Percentiles rank a stretch among this genome's conserved stretches.
These are phyloP conservation scores for Dendrophyllia cribrosa DNA, from an alignment of 64 coral and sea anemone species.

Conservation along the genomic window DNA sequence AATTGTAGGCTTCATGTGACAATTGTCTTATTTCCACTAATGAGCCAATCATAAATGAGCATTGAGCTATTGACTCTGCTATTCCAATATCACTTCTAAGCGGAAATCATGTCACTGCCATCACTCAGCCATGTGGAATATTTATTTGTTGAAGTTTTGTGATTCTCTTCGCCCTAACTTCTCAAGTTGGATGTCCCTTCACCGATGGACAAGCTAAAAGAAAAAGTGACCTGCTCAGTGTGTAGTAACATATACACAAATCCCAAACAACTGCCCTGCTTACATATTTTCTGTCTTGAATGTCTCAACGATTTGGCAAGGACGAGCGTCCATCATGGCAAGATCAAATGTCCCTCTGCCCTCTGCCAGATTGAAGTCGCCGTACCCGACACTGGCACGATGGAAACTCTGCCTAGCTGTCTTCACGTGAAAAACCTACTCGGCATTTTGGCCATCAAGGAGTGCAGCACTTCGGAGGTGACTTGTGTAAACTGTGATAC, in stretches of 20 bases:
- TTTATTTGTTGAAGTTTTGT: no score
- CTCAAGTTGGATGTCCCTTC: neutral
- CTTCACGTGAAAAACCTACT: slow-evolving; percentile 51
- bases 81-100: no score
- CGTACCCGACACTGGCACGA: slow-evolving; percentile 15
- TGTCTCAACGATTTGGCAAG: slow-evolving; percentile 66
- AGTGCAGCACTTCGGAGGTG: slow-evolving; percentile 22
- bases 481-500: slow-evolving; percentile 71
- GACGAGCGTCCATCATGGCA: neutral
- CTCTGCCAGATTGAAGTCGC: slow-evolving; percentile 49
- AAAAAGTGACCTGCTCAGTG: slow-evolving; percentile 75
- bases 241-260: slow-evolving; percentile 76
- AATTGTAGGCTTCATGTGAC: no score
- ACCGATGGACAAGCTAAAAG: slow-evolving; percentile 8
- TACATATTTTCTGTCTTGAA: slow-evolving; percentile 77
- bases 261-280: slow-evolving; percentile 81
- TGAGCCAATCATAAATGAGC: no score
- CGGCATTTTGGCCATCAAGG: slow-evolving; percentile 54
- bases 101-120: no score
- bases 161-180: neutral
- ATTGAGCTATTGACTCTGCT: no score
- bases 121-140: no score
- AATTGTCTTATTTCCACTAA: no score
- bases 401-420: slow-evolving; percentile 46
- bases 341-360: slow-evolving; percentile 37